Evolutionary conservation across 1,140 invertebrate species (phyloP).

Genomic region (Drosophila funebris): DNA sequence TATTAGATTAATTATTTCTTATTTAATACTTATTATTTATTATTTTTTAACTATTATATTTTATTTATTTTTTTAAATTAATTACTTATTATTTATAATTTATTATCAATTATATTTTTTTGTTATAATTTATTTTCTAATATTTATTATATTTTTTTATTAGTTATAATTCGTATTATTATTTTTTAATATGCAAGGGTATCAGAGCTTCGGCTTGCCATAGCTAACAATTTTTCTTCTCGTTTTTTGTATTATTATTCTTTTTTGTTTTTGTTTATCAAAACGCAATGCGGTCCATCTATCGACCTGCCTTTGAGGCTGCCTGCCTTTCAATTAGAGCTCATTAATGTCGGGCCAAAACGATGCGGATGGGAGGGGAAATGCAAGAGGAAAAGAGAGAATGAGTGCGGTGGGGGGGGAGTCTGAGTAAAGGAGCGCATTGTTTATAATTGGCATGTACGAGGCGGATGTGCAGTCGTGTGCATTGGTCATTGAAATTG

Average conservation of each 20-base stretch:
- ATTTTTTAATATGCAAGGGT: too few species aligned
- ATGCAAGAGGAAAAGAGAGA: neutral
- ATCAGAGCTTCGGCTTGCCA: too few species aligned
- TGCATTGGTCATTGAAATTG: slow-evolving; percentile 67
- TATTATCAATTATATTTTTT: too few species aligned
- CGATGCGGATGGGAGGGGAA: neutral
- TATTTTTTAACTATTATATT: too few species aligned
- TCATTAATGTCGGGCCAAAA: slow-evolving; percentile 54
- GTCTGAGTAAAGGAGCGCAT: slow-evolving; percentile 12
- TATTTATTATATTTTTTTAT: too few species aligned
- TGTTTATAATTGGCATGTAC: slow-evolving; percentile 66
- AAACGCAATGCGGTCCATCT: slow-evolving; percentile 47
- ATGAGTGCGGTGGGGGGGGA: too few species aligned
- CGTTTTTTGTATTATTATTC: neutral
- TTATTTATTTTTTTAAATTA: too few species aligned
- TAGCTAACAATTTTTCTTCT: neutral
- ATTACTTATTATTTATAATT: too few species aligned
- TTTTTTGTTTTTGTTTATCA: slow-evolving; percentile 47
- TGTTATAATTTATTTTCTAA: too few species aligned
- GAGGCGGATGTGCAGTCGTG: slow-evolving; percentile 54
- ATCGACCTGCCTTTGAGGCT: slow-evolving; percentile 27
- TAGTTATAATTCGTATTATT: too few species aligned
- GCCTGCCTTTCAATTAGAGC: slow-evolving; percentile 60
- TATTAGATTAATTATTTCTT: too few species aligned
- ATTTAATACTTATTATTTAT: too few species aligned